These are phyloP conservation scores for Actinemys pallida DNA, from an alignment of 2,113 vertebrate species.

Conservation along the genomic window DNA sequence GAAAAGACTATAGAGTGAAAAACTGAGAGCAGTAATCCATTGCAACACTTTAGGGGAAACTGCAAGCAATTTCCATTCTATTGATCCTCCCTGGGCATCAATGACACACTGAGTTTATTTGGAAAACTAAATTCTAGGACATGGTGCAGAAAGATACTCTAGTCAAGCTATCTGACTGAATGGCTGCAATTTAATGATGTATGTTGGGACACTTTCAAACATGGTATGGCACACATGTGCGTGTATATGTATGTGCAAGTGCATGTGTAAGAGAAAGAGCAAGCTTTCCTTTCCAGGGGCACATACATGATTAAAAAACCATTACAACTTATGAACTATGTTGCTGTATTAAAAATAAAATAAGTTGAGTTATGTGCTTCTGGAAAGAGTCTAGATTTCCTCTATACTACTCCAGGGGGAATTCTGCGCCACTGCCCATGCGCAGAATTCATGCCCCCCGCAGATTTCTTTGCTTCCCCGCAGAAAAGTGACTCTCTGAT, in stretches of 20 bases:
- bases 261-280: neutral
- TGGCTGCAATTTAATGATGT: conserved; percentile 64
- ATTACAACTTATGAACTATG: conserved; percentile 1
- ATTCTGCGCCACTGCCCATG: no score
- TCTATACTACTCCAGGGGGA: neutral
- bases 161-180: conserved; percentile 71
- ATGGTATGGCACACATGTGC: neutral
- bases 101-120: conserved; percentile 74
- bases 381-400: neutral
- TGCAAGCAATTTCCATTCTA: conserved; percentile 83
- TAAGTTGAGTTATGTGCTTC: neutral
- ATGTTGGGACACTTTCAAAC: conserved; percentile 19
- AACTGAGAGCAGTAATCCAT: conserved; percentile 75
- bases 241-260: neutral
- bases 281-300: neutral
- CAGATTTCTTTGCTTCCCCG: no score
- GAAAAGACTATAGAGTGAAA: conserved; percentile 62
- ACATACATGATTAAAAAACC: neutral
- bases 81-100: conserved; percentile 78
- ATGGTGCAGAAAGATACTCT: conserved; percentile 56
- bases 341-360: neutral
- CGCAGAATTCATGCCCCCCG: no score
- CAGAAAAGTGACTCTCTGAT: no score
- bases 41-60: conserved; percentile 80
- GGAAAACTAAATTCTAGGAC: conserved; percentile 78